phyloP scores from a whole-genome alignment of 2,888 invertebrate species.

The Phaedon cochleariae region DNA sequence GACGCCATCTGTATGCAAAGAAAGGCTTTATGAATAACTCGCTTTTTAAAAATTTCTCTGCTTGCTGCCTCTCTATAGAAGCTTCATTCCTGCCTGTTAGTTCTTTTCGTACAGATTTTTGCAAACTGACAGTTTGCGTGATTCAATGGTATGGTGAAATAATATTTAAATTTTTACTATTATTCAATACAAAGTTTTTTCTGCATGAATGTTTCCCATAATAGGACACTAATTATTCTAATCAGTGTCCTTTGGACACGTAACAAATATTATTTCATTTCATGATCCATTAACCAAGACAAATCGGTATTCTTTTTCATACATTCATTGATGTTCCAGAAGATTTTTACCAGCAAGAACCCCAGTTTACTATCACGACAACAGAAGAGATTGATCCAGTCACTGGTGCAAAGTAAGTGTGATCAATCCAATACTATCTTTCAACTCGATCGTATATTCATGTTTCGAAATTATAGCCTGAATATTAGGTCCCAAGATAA shows the following conservation, averaged over 20 bases:
- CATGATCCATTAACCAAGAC: background rate
- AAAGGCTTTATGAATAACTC: slow-evolving; percentile 44
- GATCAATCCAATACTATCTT: no score
- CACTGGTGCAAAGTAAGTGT: slow-evolving; percentile 65
- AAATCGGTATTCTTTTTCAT: slow-evolving; percentile 25
- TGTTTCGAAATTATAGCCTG: no score
- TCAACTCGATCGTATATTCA: no score
- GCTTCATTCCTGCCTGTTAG: slow-evolving; percentile 44
- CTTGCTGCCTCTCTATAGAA: slow-evolving; percentile 37
- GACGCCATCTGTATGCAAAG: slow-evolving; percentile 55
- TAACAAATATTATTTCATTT: background rate
- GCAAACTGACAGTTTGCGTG: background rate
- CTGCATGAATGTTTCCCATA: no score
- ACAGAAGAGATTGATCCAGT: slow-evolving; percentile 65
- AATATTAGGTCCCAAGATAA: no score
- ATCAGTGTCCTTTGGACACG: no score
- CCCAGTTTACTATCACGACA: slow-evolving; percentile 65
- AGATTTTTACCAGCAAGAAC: slow-evolving; percentile 69
- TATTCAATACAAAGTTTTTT: no score
- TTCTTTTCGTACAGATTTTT: slow-evolving; percentile 56
- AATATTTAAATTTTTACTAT: slow-evolving; percentile 1
- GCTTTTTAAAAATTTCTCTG: slow-evolving; percentile 38
- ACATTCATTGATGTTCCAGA: slow-evolving; percentile 60
- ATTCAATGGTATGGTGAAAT: slow-evolving; percentile 12
- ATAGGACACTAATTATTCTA: no score